Evolutionary conservation across 1,140 invertebrate genomes (phyloP).

Genomic region (Drosophila lowei): DNA sequence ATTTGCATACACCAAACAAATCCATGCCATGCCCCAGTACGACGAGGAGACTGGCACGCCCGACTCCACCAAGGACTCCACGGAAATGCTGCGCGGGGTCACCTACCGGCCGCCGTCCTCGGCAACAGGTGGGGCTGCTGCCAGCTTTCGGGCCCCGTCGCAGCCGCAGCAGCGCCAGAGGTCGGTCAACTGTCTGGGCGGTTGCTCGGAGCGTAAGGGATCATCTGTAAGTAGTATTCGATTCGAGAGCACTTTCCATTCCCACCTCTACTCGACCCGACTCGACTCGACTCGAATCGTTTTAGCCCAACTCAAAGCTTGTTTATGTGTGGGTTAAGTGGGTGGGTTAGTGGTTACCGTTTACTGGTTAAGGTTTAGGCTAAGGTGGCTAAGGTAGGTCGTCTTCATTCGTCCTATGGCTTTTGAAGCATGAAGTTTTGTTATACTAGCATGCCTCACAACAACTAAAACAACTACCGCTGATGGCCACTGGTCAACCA

Average conservation of each 20-base stretch:
- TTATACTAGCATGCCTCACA: slow-evolving; percentile 41
- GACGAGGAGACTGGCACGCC: slow-evolving; percentile 84
- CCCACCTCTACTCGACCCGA: background rate
- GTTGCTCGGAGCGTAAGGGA: slow-evolving; percentile 85
- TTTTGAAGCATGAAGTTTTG: slow-evolving; percentile 48
- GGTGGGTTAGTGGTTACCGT: background rate
- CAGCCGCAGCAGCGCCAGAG: slow-evolving; percentile 65
- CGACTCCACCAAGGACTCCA: slow-evolving; percentile 84
- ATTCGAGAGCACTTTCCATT: slow-evolving; percentile 1
- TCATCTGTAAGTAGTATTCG: slow-evolving; percentile 85
- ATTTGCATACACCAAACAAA: slow-evolving; percentile 71
- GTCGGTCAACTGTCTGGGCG: slow-evolving; percentile 85
- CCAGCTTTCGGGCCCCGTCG: slow-evolving; percentile 83
- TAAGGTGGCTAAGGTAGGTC: slow-evolving; percentile 28
- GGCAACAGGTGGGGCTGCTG: slow-evolving; percentile 68
- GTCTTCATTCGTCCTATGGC: slow-evolving; percentile 23
- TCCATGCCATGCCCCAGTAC: slow-evolving; percentile 70
- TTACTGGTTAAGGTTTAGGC: background rate
- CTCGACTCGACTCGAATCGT: no score
- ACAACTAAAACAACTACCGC: slow-evolving; percentile 31
- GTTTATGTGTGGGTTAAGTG: background rate
- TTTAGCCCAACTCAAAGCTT: background rate
- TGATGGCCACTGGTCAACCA: background rate
- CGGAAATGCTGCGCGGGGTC: slow-evolving; percentile 82
- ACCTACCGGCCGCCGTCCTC: slow-evolving; percentile 83